A percentile compares a stretch with the other conserved stretches of the same genome.
phyloP scores from a whole-genome alignment of 2,888 invertebrate genomes.

The Drosophila phalerata region DNA sequence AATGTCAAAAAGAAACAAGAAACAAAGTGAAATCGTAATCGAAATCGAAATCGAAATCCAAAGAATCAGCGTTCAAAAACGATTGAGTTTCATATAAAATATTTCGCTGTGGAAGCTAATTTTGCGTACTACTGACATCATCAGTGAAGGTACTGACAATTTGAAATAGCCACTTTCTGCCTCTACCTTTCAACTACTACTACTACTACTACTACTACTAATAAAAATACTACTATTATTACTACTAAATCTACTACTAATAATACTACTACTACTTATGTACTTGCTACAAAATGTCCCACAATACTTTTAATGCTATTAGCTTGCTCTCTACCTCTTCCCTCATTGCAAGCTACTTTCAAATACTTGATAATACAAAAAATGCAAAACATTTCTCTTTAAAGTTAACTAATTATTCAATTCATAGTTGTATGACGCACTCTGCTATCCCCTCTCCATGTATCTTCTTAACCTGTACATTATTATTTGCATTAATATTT shows the following conservation, averaged over 20 bases:
- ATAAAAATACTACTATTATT: constrained; percentile 25
- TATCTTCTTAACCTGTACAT: constrained; percentile 12
- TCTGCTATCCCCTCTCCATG: constrained; percentile 25
- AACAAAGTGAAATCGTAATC: constrained; percentile 43
- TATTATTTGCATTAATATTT: constrained; percentile 20
- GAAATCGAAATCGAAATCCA: constrained; percentile 27
- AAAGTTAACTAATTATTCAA: constrained; percentile 18
- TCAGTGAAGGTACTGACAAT: constrained; percentile 69
- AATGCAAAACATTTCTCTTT: constrained; percentile 26
- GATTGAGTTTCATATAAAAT: constrained; percentile 38
- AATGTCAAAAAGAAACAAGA: constrained; percentile 34
- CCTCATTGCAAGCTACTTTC: constrained; percentile 44
- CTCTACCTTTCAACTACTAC: constrained; percentile 46
- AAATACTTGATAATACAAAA: constrained; percentile 7
- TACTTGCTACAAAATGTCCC: constrained; percentile 48
- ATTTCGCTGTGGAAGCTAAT: constrained; percentile 51
- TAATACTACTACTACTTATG: constrained; percentile 23
- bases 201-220: constrained; percentile 29
- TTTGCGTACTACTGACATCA: constrained; percentile 63
- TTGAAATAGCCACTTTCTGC: constrained; percentile 55
- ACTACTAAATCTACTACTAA: constrained; percentile 27
- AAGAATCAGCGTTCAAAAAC: constrained; percentile 40
- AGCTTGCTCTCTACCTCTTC: constrained; percentile 28
- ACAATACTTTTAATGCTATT: constrained; percentile 46
- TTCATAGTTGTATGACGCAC: constrained; percentile 42